phyloP scores from a whole-genome alignment of 2,113 vertebrate genomes.

The Danio rerio region DNA sequence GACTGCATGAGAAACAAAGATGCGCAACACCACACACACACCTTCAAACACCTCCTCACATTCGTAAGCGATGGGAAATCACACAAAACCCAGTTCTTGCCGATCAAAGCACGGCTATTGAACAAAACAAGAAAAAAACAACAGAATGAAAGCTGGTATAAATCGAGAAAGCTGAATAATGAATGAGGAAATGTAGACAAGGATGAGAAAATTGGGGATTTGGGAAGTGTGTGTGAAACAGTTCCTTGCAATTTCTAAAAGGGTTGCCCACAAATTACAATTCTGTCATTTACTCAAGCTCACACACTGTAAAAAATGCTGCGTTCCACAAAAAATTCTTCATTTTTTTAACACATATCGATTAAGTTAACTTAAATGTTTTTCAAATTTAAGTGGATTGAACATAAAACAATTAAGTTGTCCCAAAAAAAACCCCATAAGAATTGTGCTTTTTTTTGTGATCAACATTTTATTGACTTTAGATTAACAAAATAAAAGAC shows the following conservation, averaged over 20 bases:
- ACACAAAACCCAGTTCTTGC: not conserved
- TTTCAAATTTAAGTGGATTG: too few relatives aligned
- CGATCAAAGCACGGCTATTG: not conserved
- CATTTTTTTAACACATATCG: too few relatives aligned
- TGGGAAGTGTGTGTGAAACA: not conserved
- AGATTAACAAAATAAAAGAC: too few relatives aligned
- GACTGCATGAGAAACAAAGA: slow-evolving; percentile 47
- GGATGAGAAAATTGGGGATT: not conserved
- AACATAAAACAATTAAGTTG: too few relatives aligned
- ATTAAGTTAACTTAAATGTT: too few relatives aligned
- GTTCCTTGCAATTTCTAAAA: not conserved
- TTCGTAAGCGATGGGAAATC: slow-evolving; percentile 20
- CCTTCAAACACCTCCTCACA: slow-evolving; percentile 12
- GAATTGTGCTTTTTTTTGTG: too few relatives aligned
- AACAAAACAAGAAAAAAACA: slow-evolving; percentile 12
- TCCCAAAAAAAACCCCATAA: too few relatives aligned
- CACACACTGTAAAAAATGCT: too few relatives aligned
- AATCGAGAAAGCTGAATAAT: not conserved
- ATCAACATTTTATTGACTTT: too few relatives aligned
- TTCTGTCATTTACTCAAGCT: too few relatives aligned
- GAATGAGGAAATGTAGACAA: slow-evolving; percentile 11
- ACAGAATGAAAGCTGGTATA: not conserved
- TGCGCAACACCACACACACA: slow-evolving; percentile 33
- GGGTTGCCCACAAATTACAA: not conserved
- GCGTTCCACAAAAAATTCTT: too few relatives aligned